Base-by-base conservation (phyloP, 2,888 invertebrate species). In the Bedellia somnulentella region DNA sequence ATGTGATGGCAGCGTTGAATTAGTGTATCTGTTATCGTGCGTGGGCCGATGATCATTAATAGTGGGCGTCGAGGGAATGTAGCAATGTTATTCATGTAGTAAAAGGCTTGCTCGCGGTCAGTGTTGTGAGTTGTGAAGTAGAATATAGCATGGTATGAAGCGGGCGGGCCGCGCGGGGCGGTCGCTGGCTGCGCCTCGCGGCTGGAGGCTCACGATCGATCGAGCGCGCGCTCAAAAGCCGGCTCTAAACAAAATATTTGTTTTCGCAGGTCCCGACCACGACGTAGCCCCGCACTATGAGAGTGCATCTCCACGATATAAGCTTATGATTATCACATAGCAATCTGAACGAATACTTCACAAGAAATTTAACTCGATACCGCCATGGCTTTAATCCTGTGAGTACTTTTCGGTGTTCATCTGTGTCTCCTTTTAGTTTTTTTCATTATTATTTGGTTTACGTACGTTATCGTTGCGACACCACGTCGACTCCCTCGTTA, bases 401-500 rank as follows among this genome's bases (percentile, higher is more conserved):
- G 55, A 75, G 75, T 75, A 73, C 54, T 35, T 48, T 37, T 59
- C 46, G 56, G 52, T 63, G 59, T 57, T 46, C 37, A 52, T 70
- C 56, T 56, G 61, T 71, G 70, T 70, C 50, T 66, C 71, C 32
- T 46, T 56, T 18, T 18, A 18, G 18, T 18, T 18, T 57, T 53
- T 59, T 49, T 47, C 50, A 32, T 24, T 54, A 51, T 57, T 46
- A 49, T 55, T 52, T 59, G 21, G 28, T n/a, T 29, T 29, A 15
- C 15, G n/a, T n/a, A 9, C 9, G 18, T 63, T 66, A 56, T 59
- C 57, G 62, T 71, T 68, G 58, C 68, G 68, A 67, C 64, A 71
- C 71, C 70, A 70, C 73, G 71, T 70, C 68, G 60, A 63, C 70
- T 73, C 75, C 75, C 71, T 68, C 66, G 68, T 73, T 63, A 57